Evolutionary conservation across 2,113 vertebrate species (phyloP), one percentile per base, ranked within the genome.

Genomic region (Sula dactylatra): DNA sequence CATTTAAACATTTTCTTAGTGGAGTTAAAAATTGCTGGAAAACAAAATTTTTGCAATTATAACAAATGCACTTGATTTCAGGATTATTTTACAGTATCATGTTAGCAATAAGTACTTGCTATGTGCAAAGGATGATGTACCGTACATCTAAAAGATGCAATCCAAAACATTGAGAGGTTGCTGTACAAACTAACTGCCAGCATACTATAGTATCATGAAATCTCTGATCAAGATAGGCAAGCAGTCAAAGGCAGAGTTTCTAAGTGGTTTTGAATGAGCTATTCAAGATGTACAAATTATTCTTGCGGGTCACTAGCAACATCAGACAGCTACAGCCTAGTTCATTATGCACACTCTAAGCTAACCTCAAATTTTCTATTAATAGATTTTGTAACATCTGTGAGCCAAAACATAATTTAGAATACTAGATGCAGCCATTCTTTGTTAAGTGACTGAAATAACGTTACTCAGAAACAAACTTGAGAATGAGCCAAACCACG

Each of bases 61-160:
- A 83, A 18, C 4, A 15, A 56, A n/a, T 1, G 6, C 8, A 11
- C 4, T 16, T 3, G 25, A 40, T 9, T 40, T 50, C 2, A 24
- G 67, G 38, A 50, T 22, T 45, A 9, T 55, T 56, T 61, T 24
- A 26, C 13, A 36, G 61, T 4, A 34, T 16, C 24, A 6, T 8
- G 19, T 4, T 13, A 76, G 44, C 73, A 56, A 2, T 3, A 70
- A 64, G 47, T 27, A 47, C 22, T 18, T 47, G 65, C 65, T 13
- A 11, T 7, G 3, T 2, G 62, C 62, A 59, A 40, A 76, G 38
- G 59, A 32, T 15, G 19, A 59, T 6, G 52, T 20, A 13, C 54
- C 31, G 42, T 10, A 76, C 61, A n/a, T 9, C 47, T 59, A 21
- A 36, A 12, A 76, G 62, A 27, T 21, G 45, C 7, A 31, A 49